Base-by-base conservation (phyloP, 2,888 invertebrate genomes). In the Oscheius sp. region DNA sequence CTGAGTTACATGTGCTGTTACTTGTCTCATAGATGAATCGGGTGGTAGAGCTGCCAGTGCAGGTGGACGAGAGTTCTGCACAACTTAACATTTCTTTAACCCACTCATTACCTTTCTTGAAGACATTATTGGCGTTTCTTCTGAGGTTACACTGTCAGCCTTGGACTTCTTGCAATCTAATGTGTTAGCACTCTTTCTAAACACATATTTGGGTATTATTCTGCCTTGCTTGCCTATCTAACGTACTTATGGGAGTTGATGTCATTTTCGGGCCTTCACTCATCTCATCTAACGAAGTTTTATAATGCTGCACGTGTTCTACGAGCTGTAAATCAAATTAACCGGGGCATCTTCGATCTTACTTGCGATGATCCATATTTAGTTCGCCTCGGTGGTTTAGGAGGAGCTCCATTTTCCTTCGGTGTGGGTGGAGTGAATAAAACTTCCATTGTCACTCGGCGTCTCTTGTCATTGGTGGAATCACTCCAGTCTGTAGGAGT, bases 221-320 rank as follows among this genome's bases (percentile, higher is more conserved):
- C n/a, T n/a, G 44, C 59, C 44, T 59, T 17, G 59, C 26, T 4
- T 41, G 59, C 30, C 59, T 51, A 30, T 51, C 33, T 2, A 75
- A 65, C 32, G 75, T 75, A 32, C 70, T 68, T 64, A 75, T 70
- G 12, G 75, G 75, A 20, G 75, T 75, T 5, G 75, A 75, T 12
- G 75, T 73, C 30, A 71, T 67, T 24, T 71, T 44, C n/a, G 74
- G 74, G 14, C 49, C 49, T 26, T 62, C 62, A 3, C 9, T 47
- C 33, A 47, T 26, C n/a, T 62, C 62, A 12, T 74, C 73, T 33
- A 71, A 49, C 30, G 44, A 22, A 24, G 24, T 30, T 33, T 62
- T 49, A 62, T 62, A 59, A 20, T 38, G 59, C 30, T 59, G 59
- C 17, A 59, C 44, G n/a, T 59, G 59, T 44, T 59, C 59, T n/a